Percentiles rank a stretch among this genome's conserved stretches.
Conservation (phyloP, 2,797 vertebrate species). For the Ptychobarbus kaznakovi region DNA sequence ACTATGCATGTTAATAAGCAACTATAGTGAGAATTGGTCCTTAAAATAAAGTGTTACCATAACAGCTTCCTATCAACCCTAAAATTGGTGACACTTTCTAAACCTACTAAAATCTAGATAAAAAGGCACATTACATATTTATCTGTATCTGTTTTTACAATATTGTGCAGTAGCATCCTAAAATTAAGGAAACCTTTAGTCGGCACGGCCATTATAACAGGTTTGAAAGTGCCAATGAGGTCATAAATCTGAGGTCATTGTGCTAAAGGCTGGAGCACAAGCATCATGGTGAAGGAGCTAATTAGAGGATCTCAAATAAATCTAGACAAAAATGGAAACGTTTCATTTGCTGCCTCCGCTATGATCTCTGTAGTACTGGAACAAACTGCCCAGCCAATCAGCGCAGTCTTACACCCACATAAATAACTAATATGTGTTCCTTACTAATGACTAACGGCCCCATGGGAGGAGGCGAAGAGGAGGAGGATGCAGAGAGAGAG, state of each 20-base stretch:
- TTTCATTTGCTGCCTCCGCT: conserved; percentile 48
- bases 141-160: conserved; percentile 15
- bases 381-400: conserved; percentile 49
- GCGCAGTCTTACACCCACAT: conserved; percentile 58
- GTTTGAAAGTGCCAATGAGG: not conserved
- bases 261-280: not conserved
- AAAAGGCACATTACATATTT: not conserved
- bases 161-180: not conserved
- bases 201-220: not conserved
- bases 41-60: not conserved
- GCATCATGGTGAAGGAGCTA: conserved; percentile 28
- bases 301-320: conserved; percentile 44
- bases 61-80: not conserved
- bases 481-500: conserved; percentile 13
- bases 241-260: conserved; percentile 4
- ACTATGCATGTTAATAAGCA: not conserved
- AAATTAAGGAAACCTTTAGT: not conserved
- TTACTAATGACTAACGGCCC: conserved; percentile 61
- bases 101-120: not conserved
- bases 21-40: not conserved
- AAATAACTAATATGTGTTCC: conserved; percentile 61
- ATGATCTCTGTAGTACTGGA: conserved; percentile 48
- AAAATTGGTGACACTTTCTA: not conserved
- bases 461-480: conserved; percentile 51
- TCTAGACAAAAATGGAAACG: conserved; percentile 40